Evolutionary conservation across 2,888 invertebrate species (phyloP).

Genomic region (Nematopogon swammerdamellus): DNA sequence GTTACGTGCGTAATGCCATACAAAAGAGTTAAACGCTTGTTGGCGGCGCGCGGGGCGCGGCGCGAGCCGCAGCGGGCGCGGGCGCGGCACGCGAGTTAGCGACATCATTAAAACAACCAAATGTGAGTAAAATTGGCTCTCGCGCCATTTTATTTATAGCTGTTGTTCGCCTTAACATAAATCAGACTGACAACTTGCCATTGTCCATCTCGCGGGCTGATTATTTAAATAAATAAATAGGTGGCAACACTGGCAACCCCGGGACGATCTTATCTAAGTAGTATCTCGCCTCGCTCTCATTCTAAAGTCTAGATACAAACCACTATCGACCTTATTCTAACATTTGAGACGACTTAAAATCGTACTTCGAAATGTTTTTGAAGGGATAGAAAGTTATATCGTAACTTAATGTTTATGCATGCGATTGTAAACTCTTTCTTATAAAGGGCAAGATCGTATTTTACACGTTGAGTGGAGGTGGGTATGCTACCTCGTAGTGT

Average conservation of each 20-base stretch:
- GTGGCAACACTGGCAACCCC: constrained; percentile 38
- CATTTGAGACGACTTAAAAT: not conserved
- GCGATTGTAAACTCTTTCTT: not conserved
- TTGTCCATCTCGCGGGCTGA: constrained; percentile 51
- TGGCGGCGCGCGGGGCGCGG: too few species aligned
- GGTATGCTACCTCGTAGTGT: too few species aligned
- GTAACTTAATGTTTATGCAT: not conserved
- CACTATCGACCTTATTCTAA: not conserved
- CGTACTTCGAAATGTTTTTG: not conserved
- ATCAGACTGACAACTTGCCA: constrained; percentile 14
- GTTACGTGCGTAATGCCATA: too few species aligned
- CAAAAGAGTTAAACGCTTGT: not conserved
- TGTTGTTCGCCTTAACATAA: not conserved
- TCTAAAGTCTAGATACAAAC: not conserved
- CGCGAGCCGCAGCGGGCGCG: too few species aligned
- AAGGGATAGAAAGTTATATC: not conserved
- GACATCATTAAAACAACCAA: not conserved
- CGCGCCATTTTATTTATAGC: not conserved
- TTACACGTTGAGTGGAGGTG: too few species aligned
- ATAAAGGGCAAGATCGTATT: too few species aligned
- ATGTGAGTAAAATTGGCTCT: not conserved
- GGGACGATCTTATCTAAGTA: constrained; percentile 44
- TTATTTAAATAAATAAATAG: constrained; percentile 52
- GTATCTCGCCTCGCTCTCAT: not conserved
- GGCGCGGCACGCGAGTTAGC: not conserved